Conservation (phyloP, 2,888 invertebrate species). For the Corythucha ciliata region DNA sequence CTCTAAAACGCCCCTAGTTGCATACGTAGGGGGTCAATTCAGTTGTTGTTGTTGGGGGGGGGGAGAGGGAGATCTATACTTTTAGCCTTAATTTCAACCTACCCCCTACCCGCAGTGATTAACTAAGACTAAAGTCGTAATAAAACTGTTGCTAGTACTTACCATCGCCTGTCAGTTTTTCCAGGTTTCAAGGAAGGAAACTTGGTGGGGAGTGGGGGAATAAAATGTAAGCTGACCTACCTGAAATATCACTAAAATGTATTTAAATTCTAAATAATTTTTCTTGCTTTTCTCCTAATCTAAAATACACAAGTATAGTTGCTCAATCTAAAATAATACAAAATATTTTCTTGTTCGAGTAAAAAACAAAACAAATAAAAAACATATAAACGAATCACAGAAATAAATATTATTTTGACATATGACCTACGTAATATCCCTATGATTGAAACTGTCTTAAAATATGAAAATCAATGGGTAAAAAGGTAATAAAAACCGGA, state of each 20-base stretch:
- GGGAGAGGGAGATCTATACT: too few species aligned
- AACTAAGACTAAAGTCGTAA: not conserved
- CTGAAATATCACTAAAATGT: slow-evolving; percentile 31
- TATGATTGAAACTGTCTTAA: slow-evolving; percentile 2
- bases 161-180: not conserved
- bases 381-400: slow-evolving; percentile 30
- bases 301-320: slow-evolving; percentile 31
- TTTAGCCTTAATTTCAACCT: not conserved
- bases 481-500: too few species aligned
- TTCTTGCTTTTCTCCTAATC: slow-evolving; percentile 24
- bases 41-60: too few species aligned
- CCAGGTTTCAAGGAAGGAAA: not conserved
- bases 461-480: too few species aligned
- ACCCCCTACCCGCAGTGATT: not conserved
- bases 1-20: too few species aligned
- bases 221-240: slow-evolving; percentile 14
- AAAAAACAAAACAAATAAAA: too few species aligned
- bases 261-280: slow-evolving; percentile 27
- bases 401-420: too few species aligned
- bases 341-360: slow-evolving; percentile 28
- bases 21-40: too few species aligned
- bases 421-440: too few species aligned
- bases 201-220: not conserved
- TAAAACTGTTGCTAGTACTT: too few species aligned
- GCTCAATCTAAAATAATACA: slow-evolving; percentile 28